These are phyloP conservation scores for Molossus molossus DNA, from an alignment of 2,797 vertebrate species.

Conservation along the genomic window DNA sequence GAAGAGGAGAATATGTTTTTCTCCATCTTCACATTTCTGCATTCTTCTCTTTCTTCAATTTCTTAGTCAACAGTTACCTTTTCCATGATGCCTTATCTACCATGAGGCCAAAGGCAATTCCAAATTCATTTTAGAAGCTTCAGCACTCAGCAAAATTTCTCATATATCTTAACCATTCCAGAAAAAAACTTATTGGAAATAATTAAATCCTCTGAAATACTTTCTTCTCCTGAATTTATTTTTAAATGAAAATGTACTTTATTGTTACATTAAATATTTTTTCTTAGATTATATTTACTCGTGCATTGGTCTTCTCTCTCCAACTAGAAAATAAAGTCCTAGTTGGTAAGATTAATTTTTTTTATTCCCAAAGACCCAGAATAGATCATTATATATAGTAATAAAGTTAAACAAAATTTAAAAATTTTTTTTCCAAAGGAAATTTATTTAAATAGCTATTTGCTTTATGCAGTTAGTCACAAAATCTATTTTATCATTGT, in stretches of 20 bases:
- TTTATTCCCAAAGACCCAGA: neutral
- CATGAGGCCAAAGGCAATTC: neutral
- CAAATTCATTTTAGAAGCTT: neutral
- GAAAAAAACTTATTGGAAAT: neutral
- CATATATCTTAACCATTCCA: neutral
- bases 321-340: conserved; percentile 12
- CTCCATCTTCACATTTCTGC: neutral
- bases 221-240: neutral
- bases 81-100: neutral
- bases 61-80: neutral
- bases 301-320: neutral
- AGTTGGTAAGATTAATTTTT: conserved; percentile 20
- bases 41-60: neutral
- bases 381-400: neutral
- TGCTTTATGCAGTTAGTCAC: neutral
- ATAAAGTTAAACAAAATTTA: conserved; percentile 6
- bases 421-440: conserved; percentile 19
- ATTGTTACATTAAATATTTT: neutral
- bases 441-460: conserved; percentile 3
- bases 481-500: neutral
- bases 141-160: neutral
- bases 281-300: neutral
- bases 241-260: neutral
- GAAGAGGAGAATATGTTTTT: neutral
- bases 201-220: neutral